These are phyloP conservation scores for Mirza zaza DNA, from an alignment of 2,113 vertebrate species.

Conservation along the genomic window DNA sequence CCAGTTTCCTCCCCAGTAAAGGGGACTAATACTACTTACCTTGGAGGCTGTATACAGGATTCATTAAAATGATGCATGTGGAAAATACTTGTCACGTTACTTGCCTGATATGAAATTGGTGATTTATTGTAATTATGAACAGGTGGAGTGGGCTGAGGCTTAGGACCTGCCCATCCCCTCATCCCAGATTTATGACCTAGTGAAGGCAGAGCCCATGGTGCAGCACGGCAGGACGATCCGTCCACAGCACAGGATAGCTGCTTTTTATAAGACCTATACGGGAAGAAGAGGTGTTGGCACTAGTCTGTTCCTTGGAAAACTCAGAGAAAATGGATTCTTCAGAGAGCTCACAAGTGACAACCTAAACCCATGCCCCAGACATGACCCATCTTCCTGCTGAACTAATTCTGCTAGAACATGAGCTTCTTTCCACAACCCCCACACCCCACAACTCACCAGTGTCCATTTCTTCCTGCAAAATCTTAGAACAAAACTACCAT, in stretches of 20 bases:
- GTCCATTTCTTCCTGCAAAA: neutral
- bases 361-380: neutral
- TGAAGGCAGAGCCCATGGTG: neutral
- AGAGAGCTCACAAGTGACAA: neutral
- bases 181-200: accelerated
- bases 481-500: neutral
- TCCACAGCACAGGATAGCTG: neutral
- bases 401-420: neutral
- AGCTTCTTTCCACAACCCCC: neutral
- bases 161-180: neutral
- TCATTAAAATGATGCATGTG: neutral
- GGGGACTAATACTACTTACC: neutral
- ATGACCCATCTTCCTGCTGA: neutral
- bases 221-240: accelerated
- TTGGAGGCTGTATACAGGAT: neutral
- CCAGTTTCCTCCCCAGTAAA: neutral
- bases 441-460: neutral
- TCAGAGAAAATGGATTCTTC: neutral
- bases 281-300: neutral
- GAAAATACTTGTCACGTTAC: neutral
- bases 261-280: accelerated
- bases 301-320: neutral
- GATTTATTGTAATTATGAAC: neutral
- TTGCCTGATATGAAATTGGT: neutral
- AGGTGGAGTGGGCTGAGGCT: too few relatives aligned